Evolutionary conservation across 2,888 invertebrate genomes (phyloP).

Genomic region (Dryomyza anilis): DNA sequence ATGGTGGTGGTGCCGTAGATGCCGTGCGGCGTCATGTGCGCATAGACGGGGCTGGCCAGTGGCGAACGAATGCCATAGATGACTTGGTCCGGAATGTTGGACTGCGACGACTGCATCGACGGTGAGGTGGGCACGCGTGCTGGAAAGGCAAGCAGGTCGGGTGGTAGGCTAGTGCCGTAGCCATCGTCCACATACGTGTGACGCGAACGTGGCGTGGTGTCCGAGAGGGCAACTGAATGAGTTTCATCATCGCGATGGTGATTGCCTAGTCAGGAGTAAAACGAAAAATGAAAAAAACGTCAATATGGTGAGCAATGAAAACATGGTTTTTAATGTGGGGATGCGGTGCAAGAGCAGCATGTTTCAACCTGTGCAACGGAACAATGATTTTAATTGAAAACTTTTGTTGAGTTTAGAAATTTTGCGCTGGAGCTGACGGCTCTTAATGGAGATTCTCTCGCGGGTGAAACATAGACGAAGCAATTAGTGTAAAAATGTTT

Average conservation of each 20-base stretch:
- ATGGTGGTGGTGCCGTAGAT: slow-evolving; percentile 67
- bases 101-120: slow-evolving; percentile 77
- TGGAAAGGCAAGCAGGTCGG: slow-evolving; percentile 81
- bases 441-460: no score
- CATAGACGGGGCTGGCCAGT: slow-evolving; percentile 69
- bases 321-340: not conserved
- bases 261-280: slow-evolving; percentile 31
- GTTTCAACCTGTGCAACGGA: not conserved
- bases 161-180: slow-evolving; percentile 73
- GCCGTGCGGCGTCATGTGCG: slow-evolving; percentile 55
- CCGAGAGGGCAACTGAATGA: slow-evolving; percentile 71
- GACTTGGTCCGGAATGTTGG: slow-evolving; percentile 69
- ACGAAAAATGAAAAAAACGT: not conserved
- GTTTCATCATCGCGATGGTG: slow-evolving; percentile 68
- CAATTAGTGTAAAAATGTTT: no score
- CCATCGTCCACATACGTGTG: slow-evolving; percentile 60
- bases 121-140: slow-evolving; percentile 72
- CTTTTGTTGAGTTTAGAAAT: not conserved
- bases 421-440: no score
- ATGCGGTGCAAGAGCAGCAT: not conserved
- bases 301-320: not conserved
- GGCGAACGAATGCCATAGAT: slow-evolving; percentile 54
- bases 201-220: slow-evolving; percentile 64
- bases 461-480: no score
- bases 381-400: not conserved